Conservation (phyloP, 2,113 vertebrate genomes). For the Eleginops maclovinus region DNA sequence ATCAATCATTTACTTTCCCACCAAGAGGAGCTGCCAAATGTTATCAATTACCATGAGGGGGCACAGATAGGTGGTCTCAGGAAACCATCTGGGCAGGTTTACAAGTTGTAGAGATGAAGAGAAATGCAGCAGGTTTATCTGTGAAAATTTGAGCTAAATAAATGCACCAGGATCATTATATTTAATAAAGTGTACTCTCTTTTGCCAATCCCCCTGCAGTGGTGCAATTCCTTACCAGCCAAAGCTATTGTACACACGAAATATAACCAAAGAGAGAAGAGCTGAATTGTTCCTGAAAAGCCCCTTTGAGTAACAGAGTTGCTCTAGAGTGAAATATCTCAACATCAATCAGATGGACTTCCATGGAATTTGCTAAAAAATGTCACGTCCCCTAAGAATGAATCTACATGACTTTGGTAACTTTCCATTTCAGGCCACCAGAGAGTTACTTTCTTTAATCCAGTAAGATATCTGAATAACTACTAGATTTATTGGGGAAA, state of each 20-base stretch:
- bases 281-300: neutral
- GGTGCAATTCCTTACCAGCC: neutral
- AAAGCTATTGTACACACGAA: neutral
- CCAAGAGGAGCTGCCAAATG: slow-evolving; percentile 30
- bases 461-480: neutral
- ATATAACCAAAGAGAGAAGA: neutral
- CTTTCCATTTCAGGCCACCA: neutral
- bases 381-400: neutral
- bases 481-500: neutral
- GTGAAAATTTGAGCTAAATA: slow-evolving; percentile 10
- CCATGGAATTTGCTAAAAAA: neutral
- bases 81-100: slow-evolving; percentile 24
- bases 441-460: neutral
- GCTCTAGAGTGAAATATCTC: neutral
- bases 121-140: neutral
- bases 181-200: slow-evolving; percentile 1
- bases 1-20: slow-evolving; percentile 47
- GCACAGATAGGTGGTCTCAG: slow-evolving; percentile 28
- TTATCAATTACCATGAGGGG: slow-evolving; percentile 36
- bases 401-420: neutral
- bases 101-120: slow-evolving; percentile 5
- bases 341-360: neutral
- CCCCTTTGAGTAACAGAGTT: neutral
- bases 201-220: slow-evolving; percentile 9
- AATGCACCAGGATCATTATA: slow-evolving; percentile 11